A percentile compares a stretch with the other conserved stretches of the same genome.
phyloP scores from a whole-genome alignment of 2,888 invertebrate genomes.

The Lottia gigantea region DNA sequence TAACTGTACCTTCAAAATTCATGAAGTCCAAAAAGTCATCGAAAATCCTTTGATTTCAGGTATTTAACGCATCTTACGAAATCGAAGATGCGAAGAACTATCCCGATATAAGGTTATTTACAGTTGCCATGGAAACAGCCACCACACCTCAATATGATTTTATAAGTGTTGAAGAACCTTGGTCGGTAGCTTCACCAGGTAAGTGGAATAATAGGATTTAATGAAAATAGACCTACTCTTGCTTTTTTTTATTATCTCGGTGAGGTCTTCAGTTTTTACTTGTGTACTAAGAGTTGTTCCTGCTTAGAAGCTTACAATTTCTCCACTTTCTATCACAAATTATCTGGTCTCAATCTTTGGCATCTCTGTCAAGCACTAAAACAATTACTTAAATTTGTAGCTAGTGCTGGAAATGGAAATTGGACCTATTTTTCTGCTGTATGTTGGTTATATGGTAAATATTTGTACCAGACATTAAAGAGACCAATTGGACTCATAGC shows the following conservation, averaged over 20 bases:
- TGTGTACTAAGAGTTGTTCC: too few relatives aligned
- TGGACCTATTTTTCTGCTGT: conserved; percentile 56
- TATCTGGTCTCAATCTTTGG: too few relatives aligned
- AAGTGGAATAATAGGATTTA: not conserved
- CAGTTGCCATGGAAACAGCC: conserved; percentile 29
- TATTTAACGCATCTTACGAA: conserved; percentile 46
- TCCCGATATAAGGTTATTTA: conserved; percentile 50
- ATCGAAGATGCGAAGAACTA: conserved; percentile 41
- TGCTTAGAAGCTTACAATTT: too few relatives aligned
- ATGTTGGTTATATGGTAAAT: conserved; percentile 62
- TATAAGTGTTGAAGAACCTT: conserved; percentile 9
- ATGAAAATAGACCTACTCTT: not conserved
- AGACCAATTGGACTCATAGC: conserved; percentile 57
- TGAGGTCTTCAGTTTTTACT: too few relatives aligned
- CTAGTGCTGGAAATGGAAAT: conserved; percentile 25
- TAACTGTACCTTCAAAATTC: too few relatives aligned
- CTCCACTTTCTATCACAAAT: too few relatives aligned
- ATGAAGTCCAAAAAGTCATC: too few relatives aligned
- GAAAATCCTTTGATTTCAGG: conserved; percentile 28
- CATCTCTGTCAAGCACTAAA: too few relatives aligned
- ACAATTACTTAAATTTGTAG: conserved; percentile 25
- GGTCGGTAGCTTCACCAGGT: conserved; percentile 15
- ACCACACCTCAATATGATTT: conserved; percentile 7
- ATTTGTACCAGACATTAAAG: conserved; percentile 50
- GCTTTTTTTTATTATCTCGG: too few relatives aligned